These are phyloP conservation scores for Phalanger gymnotis DNA, from an alignment of 2,797 vertebrate species.

Conservation along the genomic window DNA sequence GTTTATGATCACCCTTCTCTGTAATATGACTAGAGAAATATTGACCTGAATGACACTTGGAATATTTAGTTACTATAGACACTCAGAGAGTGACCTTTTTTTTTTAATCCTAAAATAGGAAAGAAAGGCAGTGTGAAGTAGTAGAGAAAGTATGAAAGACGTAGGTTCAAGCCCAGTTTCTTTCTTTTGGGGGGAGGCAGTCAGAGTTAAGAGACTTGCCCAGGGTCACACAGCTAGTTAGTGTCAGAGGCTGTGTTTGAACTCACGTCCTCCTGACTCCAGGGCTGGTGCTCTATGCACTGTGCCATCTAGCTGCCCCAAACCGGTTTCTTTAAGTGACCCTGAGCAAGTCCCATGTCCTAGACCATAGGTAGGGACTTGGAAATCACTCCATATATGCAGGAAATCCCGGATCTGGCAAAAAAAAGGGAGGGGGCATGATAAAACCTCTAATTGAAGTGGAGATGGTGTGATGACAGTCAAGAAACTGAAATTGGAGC, in stretches of 20 bases:
- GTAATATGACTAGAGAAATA: background rate
- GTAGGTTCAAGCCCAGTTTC: background rate
- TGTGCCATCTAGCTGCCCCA: background rate
- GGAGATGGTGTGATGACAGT: background rate
- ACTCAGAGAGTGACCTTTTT: background rate
- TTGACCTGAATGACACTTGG: background rate
- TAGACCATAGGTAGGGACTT: background rate
- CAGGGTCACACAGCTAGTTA: background rate
- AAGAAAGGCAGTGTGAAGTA: background rate
- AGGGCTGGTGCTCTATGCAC: background rate
- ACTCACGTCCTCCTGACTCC: background rate
- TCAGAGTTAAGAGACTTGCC: background rate
- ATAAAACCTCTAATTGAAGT: background rate
- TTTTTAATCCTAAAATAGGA: background rate
- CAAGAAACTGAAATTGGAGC: conserved; percentile 27
- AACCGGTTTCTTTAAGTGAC: background rate
- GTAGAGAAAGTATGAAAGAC: background rate
- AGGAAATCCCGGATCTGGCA: background rate
- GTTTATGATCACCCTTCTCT: background rate
- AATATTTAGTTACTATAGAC: background rate
- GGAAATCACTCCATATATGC: background rate
- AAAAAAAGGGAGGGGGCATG: background rate
- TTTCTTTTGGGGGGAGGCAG: background rate
- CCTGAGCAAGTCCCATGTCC: background rate
- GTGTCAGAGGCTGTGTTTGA: no score